These are phyloP conservation scores for Aphodius granarius DNA, from an alignment of 2,888 invertebrate species.

Conservation along the genomic window DNA sequence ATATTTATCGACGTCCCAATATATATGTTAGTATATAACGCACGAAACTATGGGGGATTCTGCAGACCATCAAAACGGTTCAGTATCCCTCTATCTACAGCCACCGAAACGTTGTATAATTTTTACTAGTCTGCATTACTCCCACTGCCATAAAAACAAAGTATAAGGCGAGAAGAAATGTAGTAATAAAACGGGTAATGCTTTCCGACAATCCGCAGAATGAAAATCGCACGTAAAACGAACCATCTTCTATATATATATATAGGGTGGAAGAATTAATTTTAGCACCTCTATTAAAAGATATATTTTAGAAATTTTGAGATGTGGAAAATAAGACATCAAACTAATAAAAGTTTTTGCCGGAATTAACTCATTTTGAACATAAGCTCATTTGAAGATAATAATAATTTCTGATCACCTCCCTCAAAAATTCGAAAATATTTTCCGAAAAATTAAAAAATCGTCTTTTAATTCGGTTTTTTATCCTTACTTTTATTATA, in stretches of 20 bases:
- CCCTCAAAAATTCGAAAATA: too few species aligned
- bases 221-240: not conserved
- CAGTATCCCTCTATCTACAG: not conserved
- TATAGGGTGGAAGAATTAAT: too few species aligned
- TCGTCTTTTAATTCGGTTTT: not conserved
- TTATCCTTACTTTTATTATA: not conserved
- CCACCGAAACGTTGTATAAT: not conserved
- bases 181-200: not conserved
- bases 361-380: too few species aligned
- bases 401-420: too few species aligned
- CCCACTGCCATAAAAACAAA: not conserved
- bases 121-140: not conserved
- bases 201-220: not conserved
- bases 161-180: not conserved
- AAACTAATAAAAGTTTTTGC: too few species aligned
- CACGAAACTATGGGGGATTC: not conserved
- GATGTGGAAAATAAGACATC: too few species aligned
- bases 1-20: slow-evolving; percentile 16
- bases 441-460: too few species aligned
- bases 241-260: not conserved
- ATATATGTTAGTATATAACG: not conserved
- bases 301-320: too few species aligned
- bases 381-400: too few species aligned
- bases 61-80: not conserved
- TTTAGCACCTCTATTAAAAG: too few species aligned